Base-by-base conservation (phyloP, 2,888 invertebrate genomes). In the Pasiphila rectangulata region DNA sequence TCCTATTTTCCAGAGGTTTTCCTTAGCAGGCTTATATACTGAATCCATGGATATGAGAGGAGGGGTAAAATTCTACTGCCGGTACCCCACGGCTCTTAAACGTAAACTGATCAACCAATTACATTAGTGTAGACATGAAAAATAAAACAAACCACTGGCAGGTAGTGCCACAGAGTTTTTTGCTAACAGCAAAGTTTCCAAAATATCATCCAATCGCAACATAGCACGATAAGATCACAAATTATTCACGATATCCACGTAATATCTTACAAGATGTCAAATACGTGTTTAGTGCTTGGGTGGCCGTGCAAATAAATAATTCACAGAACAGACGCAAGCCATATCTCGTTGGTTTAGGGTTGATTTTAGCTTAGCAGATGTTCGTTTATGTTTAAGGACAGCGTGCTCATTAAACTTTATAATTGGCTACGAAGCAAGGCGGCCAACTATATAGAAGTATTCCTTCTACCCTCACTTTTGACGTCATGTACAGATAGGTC, bases 341-440 rank as follows among this genome's bases (percentile, higher is more conserved):
- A 4, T 45, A 37, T 17, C 7, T 10, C 21, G 25, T 44, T 3
- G 39, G 1, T 7, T 10, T 37, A 45, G 16, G 44, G 44, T 37
- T 36, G 25, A 1, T 37, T 32, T 23, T 44, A 17, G 12, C n/a
- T 2, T 1, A 21, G 39, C 39, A 27, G 17, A 16, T 17, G 29
- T 16, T 25, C 4, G 30, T 29, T 16, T 40, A 35, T 39, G 44
- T 41, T 19, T 38, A 15, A 27, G 45, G 56, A 56, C 42, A 46
- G 40, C 38, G 15, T 19, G 27, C 63, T 69, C 65, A 73, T 74
- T 72, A 67, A 73, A 75, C 71, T 74, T 73, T 68, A 62, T 73
- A 74, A 75, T 74, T 75, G 73, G 68, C 63, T 65, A 54, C 54
- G 55, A 41, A 56, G 61, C 57, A 51, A 54, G 56, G 51, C 57